Base-by-base conservation (phyloP, 2,797 vertebrate species). In the Garrulus glandarius region DNA sequence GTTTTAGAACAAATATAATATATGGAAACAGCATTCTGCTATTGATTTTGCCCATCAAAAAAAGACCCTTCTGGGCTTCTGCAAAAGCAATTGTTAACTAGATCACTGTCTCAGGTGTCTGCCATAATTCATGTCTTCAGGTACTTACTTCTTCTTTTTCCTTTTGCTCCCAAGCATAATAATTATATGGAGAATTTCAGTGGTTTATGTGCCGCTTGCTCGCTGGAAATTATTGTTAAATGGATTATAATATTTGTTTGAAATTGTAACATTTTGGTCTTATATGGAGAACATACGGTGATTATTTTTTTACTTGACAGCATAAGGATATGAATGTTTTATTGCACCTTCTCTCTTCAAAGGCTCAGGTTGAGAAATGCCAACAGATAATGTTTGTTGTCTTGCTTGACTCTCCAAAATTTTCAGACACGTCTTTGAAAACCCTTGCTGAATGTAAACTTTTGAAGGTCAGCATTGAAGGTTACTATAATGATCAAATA, bases 361-460 rank as follows among this genome's bases (percentile, higher is more conserved):
- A 99, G 98, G 96, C 95, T 69, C 95, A 99, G 77, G 90, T 98
- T 94, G 94, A 98, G 92, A 98, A 97, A 89, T 99, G 98, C 95
- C 89, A 13, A 11, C 68, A 49, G 56, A 97, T 99, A 76, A 96
- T 89, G 21, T 97, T 97, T 23, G 64, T 98, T 81, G 97, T 98
- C 87, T 95, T 98, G 61, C 89, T 98, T 92, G 98, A 98, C 56
- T 98, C 98, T 6, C 97, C 97, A 36, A 97, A 98, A 93, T 97
- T 99, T 92, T 98, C 98, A 14, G 98, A 99, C 63, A 16, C 70
- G 23, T 79, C 98, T 84, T 97, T 99, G 88, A 98, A 98, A 97
- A 97, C 96, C 56, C 97, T 99, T 50, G 92, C 97, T 41, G 71
- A 93, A 34, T 96, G 97, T 85, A 97, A 97, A 88, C 98, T 99